Conservation (phyloP, 2,888 invertebrate species). For the Unio pictorum region DNA sequence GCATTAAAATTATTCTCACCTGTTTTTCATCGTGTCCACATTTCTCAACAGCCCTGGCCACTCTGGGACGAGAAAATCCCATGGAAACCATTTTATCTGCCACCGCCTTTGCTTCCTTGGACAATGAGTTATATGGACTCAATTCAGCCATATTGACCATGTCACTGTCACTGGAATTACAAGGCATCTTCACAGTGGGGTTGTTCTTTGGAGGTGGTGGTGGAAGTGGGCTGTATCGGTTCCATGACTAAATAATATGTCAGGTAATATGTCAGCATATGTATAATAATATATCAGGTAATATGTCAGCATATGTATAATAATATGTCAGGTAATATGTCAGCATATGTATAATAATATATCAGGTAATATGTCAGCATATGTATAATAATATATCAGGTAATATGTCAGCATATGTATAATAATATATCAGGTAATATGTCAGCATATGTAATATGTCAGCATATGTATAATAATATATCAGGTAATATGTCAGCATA, state of each 20-base stretch:
- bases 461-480: too few relatives aligned
- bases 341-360: too few relatives aligned
- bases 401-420: too few relatives aligned
- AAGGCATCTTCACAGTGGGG: slow-evolving; percentile 36
- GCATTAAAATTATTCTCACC: slow-evolving; percentile 73
- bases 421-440: too few relatives aligned
- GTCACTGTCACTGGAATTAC: slow-evolving; percentile 17
- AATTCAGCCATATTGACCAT: slow-evolving; percentile 20
- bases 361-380: too few relatives aligned
- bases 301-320: too few relatives aligned
- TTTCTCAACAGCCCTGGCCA: slow-evolving; percentile 84
- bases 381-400: too few relatives aligned
- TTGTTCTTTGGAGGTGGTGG: slow-evolving; percentile 15
- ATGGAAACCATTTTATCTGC: slow-evolving; percentile 85
- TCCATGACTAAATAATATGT: slow-evolving; percentile 49
- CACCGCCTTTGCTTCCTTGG: slow-evolving; percentile 78
- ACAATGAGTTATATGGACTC: slow-evolving; percentile 70
- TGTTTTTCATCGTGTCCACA: slow-evolving; percentile 89
- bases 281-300: too few relatives aligned
- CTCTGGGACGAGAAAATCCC: slow-evolving; percentile 89
- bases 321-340: too few relatives aligned
- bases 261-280: background rate
- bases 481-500: too few relatives aligned
- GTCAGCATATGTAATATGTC: too few relatives aligned
- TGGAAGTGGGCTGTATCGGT: slow-evolving; percentile 55